Base-by-base conservation (phyloP, 2,797 vertebrate genomes). In the Enteromius fasciolatus region DNA sequence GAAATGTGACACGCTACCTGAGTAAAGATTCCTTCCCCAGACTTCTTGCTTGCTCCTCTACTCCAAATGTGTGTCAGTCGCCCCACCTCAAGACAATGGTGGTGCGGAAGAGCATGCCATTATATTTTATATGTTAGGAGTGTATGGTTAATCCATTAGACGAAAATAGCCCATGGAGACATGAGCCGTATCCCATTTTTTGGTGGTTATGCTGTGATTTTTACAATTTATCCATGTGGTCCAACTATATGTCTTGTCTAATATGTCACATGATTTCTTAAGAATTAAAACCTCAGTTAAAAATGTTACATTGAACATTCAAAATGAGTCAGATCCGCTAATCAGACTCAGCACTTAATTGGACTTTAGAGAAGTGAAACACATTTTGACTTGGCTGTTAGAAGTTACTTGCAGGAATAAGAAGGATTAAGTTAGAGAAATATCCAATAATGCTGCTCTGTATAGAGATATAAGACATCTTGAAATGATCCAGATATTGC, bases 1-100 rank as follows among this genome's bases (percentile, higher is more conserved):
- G 92, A 94, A 94, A 88, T 76, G 91, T 91, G 93, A 94, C 93
- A 92, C 86, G 86, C 90, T 95, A 95, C 94, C 95, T 95, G 93
- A 89, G 92, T 87, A 90, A 92, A 92, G 90, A 92, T 89, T 92
- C 91, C 92, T 89, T 92, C 87, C 64, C 84, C 81, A 83, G 72
- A 82, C 89, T 90, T 80, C 91, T 93, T 91, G 85, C 76, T 75
- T 77, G 88, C 69, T 64, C 74, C 80, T 89, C 78, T 89, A 83
- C 82, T 73, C 84, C n/a, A 63, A 83, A 82, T 54, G 41, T 80
- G 41, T 90, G 89, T 92, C 85, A 87, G 77, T 73, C 83, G 5
- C 85, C 80, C 79, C 78, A 80, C 72, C 80, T 85, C 41, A 46
- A 89, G 88, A 92, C 92, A 94, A 93, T 92, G 82, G 89, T 70